Evolutionary conservation across 2,113 vertebrate species (phyloP).

Genomic region (Syngnathus scovelli): DNA sequence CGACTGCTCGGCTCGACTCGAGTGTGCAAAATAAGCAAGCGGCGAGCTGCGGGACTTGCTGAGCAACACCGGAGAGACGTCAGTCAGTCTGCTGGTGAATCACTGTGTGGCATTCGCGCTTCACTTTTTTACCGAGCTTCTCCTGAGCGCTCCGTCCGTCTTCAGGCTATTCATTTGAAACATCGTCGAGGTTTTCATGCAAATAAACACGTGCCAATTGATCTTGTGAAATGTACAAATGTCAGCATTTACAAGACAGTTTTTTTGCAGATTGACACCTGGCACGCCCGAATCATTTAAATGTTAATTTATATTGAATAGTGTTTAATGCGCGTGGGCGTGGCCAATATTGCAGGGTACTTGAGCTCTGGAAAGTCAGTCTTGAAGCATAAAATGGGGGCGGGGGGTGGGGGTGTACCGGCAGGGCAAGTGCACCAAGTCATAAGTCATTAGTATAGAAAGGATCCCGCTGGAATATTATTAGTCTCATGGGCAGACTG

Average conservation of each 20-base stretch:
- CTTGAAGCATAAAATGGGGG: not conserved
- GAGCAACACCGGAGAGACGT: slow-evolving; percentile 56
- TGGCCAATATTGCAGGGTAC: not conserved
- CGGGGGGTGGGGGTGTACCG: not conserved
- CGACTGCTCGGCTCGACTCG: slow-evolving; percentile 42
- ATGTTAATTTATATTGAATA: too few relatives aligned
- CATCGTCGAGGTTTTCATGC: not conserved
- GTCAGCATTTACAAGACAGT: not conserved
- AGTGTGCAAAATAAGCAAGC: slow-evolving; percentile 35
- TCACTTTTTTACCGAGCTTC: not conserved
- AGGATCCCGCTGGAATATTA: slow-evolving; percentile 19
- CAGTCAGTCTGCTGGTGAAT: slow-evolving; percentile 57
- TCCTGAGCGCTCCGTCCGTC: not conserved
- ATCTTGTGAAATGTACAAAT: not conserved
- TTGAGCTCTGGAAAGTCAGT: not conserved
- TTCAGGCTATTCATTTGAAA: not conserved
- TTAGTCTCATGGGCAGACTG: slow-evolving; percentile 23
- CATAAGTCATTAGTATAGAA: slow-evolving; percentile 29
- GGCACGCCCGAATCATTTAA: too few relatives aligned
- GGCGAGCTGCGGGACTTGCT: slow-evolving; percentile 43
- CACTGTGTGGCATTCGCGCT: slow-evolving; percentile 33
- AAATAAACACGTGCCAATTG: not conserved
- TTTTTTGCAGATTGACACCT: not conserved
- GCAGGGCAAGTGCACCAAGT: slow-evolving; percentile 21
- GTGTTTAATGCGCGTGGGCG: not conserved